phyloP scores from a whole-genome alignment of 2,113 vertebrate species.

The Pan paniscus region DNA sequence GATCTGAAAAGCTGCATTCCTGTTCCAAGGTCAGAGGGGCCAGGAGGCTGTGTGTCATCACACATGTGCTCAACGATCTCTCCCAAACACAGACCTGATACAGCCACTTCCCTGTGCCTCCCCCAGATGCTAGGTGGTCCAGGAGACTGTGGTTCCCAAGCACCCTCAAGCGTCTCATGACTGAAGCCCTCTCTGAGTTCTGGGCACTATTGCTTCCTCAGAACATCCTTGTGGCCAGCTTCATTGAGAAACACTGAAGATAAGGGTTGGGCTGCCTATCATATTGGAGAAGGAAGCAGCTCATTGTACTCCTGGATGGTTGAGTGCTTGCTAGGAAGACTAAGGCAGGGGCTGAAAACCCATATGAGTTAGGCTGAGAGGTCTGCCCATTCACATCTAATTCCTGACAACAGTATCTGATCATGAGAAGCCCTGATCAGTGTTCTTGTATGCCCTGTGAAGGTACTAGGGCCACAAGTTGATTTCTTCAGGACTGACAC shows the following conservation, averaged over 20 bases:
- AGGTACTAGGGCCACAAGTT: too few species aligned
- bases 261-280: not conserved
- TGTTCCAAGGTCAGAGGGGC: not conserved
- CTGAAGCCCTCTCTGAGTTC: not conserved
- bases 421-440: not conserved
- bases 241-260: not conserved
- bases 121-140: accelerated
- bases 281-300: not conserved
- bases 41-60: accelerated
- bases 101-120: accelerated
- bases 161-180: accelerated
- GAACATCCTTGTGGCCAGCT: not conserved
- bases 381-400: not conserved
- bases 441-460: not conserved
- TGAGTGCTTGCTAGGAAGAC: not conserved
- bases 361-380: not conserved
- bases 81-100: not conserved
- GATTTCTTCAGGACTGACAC: not conserved
- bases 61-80: not conserved
- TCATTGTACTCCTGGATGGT: not conserved
- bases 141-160: too few species aligned
- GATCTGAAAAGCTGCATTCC: not conserved
- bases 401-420: not conserved
- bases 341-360: not conserved
- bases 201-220: not conserved